Conservation (phyloP, 2,888 invertebrate species). For the Morpho deidamia region DNA sequence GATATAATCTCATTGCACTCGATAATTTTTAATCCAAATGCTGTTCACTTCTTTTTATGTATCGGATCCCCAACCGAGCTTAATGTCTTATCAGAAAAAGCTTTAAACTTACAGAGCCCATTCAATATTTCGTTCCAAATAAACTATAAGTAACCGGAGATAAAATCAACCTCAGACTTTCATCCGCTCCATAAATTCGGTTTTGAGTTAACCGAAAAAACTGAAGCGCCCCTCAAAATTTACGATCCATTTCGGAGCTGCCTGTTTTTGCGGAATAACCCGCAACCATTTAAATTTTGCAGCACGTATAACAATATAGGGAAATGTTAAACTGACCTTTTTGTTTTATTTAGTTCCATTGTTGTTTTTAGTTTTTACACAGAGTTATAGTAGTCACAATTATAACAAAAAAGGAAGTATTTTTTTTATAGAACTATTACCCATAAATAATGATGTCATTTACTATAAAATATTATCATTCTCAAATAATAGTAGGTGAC, state of each 20-base stretch:
- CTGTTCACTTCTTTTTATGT: neutral
- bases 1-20: too few relatives aligned
- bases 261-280: constrained; percentile 51
- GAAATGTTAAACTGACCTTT: constrained; percentile 2
- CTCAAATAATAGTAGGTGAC: too few relatives aligned
- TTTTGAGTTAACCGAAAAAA: constrained; percentile 51
- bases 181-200: constrained; percentile 45
- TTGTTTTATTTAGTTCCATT: constrained; percentile 4
- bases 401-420: too few relatives aligned
- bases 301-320: constrained; percentile 6
- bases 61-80: neutral
- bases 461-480: too few relatives aligned
- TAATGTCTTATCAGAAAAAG: neutral
- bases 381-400: too few relatives aligned
- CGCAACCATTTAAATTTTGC: constrained; percentile 19
- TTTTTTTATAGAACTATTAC: too few relatives aligned
- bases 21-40: neutral
- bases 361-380: neutral
- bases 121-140: constrained; percentile 11
- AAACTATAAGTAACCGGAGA: constrained; percentile 22
- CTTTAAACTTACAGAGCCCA: constrained; percentile 3
- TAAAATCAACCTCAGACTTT: constrained; percentile 29
- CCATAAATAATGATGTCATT: too few relatives aligned
- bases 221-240: constrained; percentile 50
- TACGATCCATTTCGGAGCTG: constrained; percentile 45